Evolutionary conservation across 2,888 invertebrate genomes (phyloP).

Genomic region (Agonopterix heracliana): DNA sequence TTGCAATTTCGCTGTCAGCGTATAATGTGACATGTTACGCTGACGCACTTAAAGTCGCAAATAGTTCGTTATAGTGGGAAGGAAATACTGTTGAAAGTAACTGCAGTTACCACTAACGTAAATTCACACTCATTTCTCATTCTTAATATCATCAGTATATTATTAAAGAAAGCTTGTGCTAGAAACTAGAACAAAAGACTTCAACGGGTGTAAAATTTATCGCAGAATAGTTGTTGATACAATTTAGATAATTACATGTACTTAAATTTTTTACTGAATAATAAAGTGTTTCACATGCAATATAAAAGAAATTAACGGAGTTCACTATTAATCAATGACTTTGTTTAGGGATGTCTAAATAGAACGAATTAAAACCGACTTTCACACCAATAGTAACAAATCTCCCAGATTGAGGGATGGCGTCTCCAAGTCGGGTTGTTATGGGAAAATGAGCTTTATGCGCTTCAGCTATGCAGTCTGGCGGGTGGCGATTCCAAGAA

Average conservation of each 20-base stretch:
- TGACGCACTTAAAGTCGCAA: conserved; percentile 42
- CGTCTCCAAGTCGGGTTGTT: conserved; percentile 39
- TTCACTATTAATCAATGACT: no score
- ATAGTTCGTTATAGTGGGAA: conserved; percentile 39
- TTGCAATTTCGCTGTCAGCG: conserved; percentile 29
- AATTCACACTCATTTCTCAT: background rate
- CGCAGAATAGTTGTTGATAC: no score
- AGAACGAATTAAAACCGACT: background rate
- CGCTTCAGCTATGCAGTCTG: conserved; percentile 50
- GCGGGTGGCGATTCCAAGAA: conserved; percentile 63
- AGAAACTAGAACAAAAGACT: no score
- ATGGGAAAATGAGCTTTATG: conserved; percentile 47
- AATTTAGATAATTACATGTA: no score
- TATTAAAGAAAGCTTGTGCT: no score
- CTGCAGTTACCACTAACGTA: background rate
- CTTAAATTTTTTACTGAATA: no score
- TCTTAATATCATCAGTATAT: no score
- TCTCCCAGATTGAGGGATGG: conserved; percentile 48
- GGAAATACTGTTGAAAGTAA: conserved; percentile 44
- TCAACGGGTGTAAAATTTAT: no score
- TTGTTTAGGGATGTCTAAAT: no score
- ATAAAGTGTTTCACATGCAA: no score
- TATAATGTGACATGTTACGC: conserved; percentile 23
- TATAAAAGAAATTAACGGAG: no score
- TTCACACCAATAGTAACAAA: background rate